Percentiles rank a stretch among this genome's conserved stretches.
Evolutionary conservation across 2,888 invertebrate species (phyloP).

Genomic region (Isoperla grammatica): DNA sequence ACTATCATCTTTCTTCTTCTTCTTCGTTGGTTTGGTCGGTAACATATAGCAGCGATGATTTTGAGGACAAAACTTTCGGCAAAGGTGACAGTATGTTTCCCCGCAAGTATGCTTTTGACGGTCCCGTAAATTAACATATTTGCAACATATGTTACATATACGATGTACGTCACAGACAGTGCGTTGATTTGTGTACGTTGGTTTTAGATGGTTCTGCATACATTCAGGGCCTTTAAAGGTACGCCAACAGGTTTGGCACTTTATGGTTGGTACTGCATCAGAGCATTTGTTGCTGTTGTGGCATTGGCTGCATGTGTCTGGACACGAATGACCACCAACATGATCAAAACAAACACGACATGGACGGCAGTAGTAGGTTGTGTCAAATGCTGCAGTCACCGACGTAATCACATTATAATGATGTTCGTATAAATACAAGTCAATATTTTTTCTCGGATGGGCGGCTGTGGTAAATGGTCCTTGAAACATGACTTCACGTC

Average conservation of each 20-base stretch:
- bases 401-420: slow-evolving; percentile 5
- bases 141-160: too few species aligned
- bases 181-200: too few species aligned
- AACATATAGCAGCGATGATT: neutral
- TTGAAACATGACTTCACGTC: too few species aligned
- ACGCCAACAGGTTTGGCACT: neutral
- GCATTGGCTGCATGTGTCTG: neutral
- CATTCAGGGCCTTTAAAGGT: neutral
- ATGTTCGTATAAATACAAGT: neutral
- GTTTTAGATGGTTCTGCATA: neutral
- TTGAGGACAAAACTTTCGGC: neutral
- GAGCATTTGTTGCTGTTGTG: neutral
- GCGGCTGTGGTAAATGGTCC: too few species aligned
- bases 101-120: neutral
- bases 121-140: too few species aligned
- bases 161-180: too few species aligned
- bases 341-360: neutral
- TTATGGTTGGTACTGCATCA: neutral
- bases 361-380: slow-evolving; percentile 1
- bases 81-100: neutral
- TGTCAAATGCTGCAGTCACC: slow-evolving; percentile 2
- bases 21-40: neutral
- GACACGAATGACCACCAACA: neutral
- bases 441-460: neutral
- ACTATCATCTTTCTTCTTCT: neutral